Conservation (phyloP, 2,888 invertebrate genomes). For the Saturnia japonica region DNA sequence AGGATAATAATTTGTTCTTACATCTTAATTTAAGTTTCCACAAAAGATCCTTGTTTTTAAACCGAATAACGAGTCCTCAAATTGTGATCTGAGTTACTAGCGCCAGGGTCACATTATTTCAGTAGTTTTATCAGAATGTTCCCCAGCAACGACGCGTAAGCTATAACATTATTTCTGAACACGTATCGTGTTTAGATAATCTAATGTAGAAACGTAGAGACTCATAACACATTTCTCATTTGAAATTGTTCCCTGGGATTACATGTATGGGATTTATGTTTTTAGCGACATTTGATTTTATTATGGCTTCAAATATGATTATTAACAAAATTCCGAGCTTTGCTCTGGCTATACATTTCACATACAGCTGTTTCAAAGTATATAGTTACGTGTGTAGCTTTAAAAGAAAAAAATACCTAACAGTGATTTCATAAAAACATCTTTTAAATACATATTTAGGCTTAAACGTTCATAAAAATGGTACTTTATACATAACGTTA, state of each 20-base stretch:
- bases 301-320: not conserved
- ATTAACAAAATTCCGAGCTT: not conserved
- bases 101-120: conserved; percentile 45
- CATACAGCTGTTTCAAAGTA: not conserved
- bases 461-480: no score
- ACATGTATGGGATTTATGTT: not conserved
- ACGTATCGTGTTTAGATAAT: conserved; percentile 75
- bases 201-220: conserved; percentile 73
- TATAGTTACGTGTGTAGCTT: not conserved
- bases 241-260: not conserved
- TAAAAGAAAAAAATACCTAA: no score
- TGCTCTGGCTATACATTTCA: not conserved
- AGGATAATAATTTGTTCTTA: not conserved
- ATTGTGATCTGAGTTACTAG: not conserved
- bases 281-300: not conserved
- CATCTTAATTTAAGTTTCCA: not conserved
- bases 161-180: conserved; percentile 76
- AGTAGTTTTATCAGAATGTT: conserved; percentile 59
- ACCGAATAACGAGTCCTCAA: not conserved
- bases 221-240: conserved; percentile 58
- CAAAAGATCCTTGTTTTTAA: not conserved
- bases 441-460: no score
- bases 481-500: not conserved
- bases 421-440: no score
- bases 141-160: conserved; percentile 44